Conservation (phyloP, 2,888 invertebrate genomes). For the Drosophila rellima region DNA sequence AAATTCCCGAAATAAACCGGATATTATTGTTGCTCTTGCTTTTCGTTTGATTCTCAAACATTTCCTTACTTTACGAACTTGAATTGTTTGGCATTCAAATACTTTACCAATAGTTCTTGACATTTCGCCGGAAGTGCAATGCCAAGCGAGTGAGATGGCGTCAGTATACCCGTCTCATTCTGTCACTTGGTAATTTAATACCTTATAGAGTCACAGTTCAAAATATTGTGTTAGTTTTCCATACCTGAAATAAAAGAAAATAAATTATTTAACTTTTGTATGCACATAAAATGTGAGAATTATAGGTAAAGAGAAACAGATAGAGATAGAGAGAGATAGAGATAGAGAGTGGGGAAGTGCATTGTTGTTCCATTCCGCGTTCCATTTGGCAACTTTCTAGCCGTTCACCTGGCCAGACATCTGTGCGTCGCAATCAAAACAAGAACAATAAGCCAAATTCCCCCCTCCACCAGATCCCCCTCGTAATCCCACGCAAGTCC, state of each 20-base stretch:
- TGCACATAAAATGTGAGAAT: not conserved
- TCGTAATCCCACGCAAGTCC: constrained; percentile 65
- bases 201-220: not conserved
- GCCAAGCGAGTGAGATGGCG: not conserved
- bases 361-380: constrained; percentile 15
- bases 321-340: too few species aligned
- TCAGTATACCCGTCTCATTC: not conserved
- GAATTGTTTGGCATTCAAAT: constrained; percentile 1
- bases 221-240: constrained; percentile 6
- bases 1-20: constrained; percentile 55
- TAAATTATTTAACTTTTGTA: constrained; percentile 4
- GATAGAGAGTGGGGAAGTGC: not conserved
- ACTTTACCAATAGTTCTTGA: constrained; percentile 28
- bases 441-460: constrained; percentile 56
- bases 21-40: constrained; percentile 53
- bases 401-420: constrained; percentile 60
- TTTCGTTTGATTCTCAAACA: constrained; percentile 8
- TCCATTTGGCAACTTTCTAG: constrained; percentile 30
- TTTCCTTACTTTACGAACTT: constrained; percentile 20
- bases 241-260: constrained; percentile 47
- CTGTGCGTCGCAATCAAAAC: constrained; percentile 67
- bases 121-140: constrained; percentile 18
- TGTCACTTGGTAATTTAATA: not conserved
- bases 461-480: not conserved
- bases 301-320: not conserved